phyloP scores from a whole-genome alignment of 2,797 vertebrate species.

The Trachurus trachurus region DNA sequence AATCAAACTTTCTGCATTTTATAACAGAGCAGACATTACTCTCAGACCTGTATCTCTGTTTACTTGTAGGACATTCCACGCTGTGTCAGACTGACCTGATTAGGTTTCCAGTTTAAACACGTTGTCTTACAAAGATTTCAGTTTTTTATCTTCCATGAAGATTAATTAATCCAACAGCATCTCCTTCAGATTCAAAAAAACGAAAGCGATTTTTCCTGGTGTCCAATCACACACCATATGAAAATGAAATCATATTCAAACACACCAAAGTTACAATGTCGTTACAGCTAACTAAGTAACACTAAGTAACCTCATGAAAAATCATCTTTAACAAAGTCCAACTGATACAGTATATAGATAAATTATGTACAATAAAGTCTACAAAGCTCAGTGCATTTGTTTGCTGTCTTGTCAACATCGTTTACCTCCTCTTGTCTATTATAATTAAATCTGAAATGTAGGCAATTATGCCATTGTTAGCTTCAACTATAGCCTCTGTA shows the following conservation, averaged over 20 bases:
- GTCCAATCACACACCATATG: not conserved
- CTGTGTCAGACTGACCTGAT: slow-evolving; percentile 49
- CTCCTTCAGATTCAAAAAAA: not conserved
- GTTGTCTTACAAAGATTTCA: slow-evolving; percentile 11
- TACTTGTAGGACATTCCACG: slow-evolving; percentile 18
- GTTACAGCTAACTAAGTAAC: no score
- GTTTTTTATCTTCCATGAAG: not conserved
- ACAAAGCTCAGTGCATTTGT: no score
- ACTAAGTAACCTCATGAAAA: no score
- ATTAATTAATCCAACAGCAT: not conserved
- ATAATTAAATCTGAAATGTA: no score
- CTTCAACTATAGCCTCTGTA: no score
- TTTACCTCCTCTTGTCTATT: no score
- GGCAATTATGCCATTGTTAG: no score
- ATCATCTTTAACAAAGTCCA: no score
- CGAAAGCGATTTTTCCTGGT: not conserved
- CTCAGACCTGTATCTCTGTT: slow-evolving; percentile 6
- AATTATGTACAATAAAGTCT: no score
- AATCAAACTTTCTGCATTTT: not conserved
- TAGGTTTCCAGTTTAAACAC: slow-evolving; percentile 3
- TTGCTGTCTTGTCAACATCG: no score
- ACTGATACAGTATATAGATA: no score
- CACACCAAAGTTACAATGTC: not conserved
- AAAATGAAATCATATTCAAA: not conserved
- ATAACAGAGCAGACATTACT: not conserved